Base-by-base conservation (phyloP, 2,113 vertebrate genomes). In the Columba janthina region DNA sequence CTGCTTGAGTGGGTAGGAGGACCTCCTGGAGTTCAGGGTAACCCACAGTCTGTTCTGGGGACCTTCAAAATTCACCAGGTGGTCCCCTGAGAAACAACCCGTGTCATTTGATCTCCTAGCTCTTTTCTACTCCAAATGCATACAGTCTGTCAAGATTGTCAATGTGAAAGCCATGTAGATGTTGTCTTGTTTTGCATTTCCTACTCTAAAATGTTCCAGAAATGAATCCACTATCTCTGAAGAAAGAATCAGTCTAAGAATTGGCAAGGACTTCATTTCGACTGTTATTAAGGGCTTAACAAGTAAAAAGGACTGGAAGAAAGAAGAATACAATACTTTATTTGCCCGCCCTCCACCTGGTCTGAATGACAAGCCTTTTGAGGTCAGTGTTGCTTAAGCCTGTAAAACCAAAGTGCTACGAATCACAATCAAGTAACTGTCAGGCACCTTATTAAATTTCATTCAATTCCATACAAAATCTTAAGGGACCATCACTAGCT, bases 381-480 rank as follows among this genome's bases (percentile, higher is more conserved):
- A 97, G 96, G 97, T 97, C 97, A 97, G 51, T 96, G 80, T 97
- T 97, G 95, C 96, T 97, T 96, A 97, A 96, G 80, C 90, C 96
- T 97, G 88, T 93, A 96, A 98, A 97, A 97, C 96, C 92, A 97
- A 97, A 97, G 95, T 91, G 94, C 96, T 96, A 96, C 56, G 95
- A 97, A 94, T 97, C 94, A 97, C 95, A 97, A 97, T 98, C 96
- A 97, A 97, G 88, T 97, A 96, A 97, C 94, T 97, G 96, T 98
- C 97, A 97, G 94, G 84, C 3, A 2, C 86, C 91, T 98, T 97
- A 98, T 97, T 98, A 98, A 96, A 98, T 98, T 98, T 97, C 82
- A 96, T 97, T 98, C 94, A 92, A 93, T 97, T 95, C 96, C 89
- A 86, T 93, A 95, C 66, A 86, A 90, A 75, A 96, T 97, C 97